Conservation (phyloP, 2,888 invertebrate species). For the Diploptera punctata region DNA sequence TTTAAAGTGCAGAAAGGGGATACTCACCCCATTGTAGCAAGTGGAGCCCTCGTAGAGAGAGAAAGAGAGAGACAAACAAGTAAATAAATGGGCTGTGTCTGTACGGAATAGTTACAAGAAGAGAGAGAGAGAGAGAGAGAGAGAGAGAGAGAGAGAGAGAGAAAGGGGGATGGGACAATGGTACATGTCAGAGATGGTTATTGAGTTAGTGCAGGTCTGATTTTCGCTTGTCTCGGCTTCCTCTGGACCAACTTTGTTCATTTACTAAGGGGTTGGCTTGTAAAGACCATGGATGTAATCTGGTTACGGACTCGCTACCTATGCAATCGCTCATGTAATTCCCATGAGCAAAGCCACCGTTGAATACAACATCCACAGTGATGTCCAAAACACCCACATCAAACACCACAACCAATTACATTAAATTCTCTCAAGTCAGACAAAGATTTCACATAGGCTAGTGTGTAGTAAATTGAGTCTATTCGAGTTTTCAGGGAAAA, state of each 20-base stretch:
- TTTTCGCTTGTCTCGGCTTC: constrained; percentile 38
- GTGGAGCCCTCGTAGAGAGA: no score
- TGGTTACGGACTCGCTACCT: background rate
- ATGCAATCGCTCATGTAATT: constrained; percentile 9
- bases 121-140: background rate
- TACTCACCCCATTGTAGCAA: no score
- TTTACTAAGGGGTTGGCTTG: constrained; percentile 13
- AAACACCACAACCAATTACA: no score
- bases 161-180: background rate
- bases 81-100: no score
- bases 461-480: no score
- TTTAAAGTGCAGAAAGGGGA: no score
- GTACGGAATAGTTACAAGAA: no score
- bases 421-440: no score
- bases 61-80: no score
- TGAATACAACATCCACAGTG: background rate
- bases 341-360: background rate
- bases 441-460: no score
- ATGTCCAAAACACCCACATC: constrained; percentile 9
- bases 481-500: no score
- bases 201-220: constrained; percentile 40
- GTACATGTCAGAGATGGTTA: constrained; percentile 22
- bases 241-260: constrained; percentile 17
- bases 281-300: constrained; percentile 17
- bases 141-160: background rate